These are phyloP conservation scores for Butastur rufipennis DNA, from an alignment of 2,113 vertebrate species.

Conservation along the genomic window DNA sequence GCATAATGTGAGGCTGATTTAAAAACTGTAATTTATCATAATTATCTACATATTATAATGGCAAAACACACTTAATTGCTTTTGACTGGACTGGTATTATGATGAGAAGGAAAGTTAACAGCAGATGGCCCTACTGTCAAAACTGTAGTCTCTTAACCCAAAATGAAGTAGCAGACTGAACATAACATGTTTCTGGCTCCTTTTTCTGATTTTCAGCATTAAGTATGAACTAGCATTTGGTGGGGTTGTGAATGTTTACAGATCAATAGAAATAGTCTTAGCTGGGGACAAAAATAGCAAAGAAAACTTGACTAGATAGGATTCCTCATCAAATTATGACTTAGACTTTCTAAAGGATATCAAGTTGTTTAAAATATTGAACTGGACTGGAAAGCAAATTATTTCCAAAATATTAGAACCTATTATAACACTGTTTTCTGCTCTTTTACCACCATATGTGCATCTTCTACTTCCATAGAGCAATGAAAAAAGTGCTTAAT, in stretches of 20 bases:
- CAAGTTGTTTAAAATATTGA: conserved; percentile 16
- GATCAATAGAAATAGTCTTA: conserved; percentile 56
- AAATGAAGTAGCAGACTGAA: conserved; percentile 69
- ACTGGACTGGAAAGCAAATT: background rate
- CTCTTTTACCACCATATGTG: background rate
- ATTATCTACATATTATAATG: conserved; percentile 80
- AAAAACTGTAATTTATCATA: conserved; percentile 81
- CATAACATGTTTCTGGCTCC: conserved; percentile 52
- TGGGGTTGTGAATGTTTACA: conserved; percentile 62
- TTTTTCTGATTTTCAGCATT: conserved; percentile 34
- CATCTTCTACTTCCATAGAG: background rate
- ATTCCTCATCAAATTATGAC: conserved; percentile 9
- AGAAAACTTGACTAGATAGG: conserved; percentile 18
- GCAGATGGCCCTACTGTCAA: conserved; percentile 79
- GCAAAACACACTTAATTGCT: conserved; percentile 80
- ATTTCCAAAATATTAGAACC: background rate
- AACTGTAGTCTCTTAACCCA: conserved; percentile 62
- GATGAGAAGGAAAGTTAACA: conserved; percentile 73
- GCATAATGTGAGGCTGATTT: conserved; percentile 75
- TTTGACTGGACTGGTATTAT: conserved; percentile 76
- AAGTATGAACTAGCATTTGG: conserved; percentile 68
- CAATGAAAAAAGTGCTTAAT: background rate
- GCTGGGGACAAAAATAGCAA: conserved; percentile 46
- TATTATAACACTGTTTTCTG: background rate
- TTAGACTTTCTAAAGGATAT: conserved; percentile 8